These are phyloP conservation scores for Anthopleura sola DNA, from an alignment of 64 coral and sea anemone species.

Conservation along the genomic window DNA sequence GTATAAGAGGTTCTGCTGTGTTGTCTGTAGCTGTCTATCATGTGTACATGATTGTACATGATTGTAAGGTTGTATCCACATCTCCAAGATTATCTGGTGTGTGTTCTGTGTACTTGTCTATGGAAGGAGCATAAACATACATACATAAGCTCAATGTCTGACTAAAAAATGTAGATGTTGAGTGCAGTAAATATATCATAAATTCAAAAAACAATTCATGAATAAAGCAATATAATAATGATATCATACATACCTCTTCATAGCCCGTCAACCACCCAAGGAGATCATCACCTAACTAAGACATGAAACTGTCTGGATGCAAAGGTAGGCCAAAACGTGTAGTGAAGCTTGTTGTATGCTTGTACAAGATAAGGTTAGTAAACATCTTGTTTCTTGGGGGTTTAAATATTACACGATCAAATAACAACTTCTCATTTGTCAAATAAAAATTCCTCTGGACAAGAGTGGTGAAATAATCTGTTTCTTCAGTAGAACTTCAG, in stretches of 20 bases:
- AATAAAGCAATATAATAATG: neutral
- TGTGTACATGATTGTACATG: neutral
- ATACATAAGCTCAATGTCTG: neutral
- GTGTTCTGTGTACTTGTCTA: slow-evolving; percentile 3
- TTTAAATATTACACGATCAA: too few relatives aligned
- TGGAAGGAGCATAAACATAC: neutral
- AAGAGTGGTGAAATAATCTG: too few relatives aligned
- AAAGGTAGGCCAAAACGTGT: slow-evolving; percentile 54
- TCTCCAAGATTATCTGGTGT: neutral
- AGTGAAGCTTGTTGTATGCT: slow-evolving; percentile 92
- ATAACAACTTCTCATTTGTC: too few relatives aligned
- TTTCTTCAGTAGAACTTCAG: too few relatives aligned
- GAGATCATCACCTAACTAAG: slow-evolving; percentile 54
- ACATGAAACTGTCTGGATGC: slow-evolving; percentile 75
- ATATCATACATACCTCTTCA: neutral
- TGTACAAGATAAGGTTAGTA: slow-evolving; percentile 57
- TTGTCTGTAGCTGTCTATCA: slow-evolving; percentile 13
- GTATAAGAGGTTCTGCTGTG: neutral
- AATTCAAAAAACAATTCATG: neutral
- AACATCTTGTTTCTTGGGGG: neutral
- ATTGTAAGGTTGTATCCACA: slow-evolving; percentile 14
- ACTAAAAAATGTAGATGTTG: neutral
- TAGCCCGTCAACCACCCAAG: neutral
- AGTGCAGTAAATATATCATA: neutral
- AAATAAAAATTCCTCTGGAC: too few relatives aligned